Percentiles rank a stretch among this genome's conserved stretches.
These are phyloP conservation scores for Tortrix viridana DNA, from an alignment of 2,888 invertebrate genomes.

Conservation along the genomic window DNA sequence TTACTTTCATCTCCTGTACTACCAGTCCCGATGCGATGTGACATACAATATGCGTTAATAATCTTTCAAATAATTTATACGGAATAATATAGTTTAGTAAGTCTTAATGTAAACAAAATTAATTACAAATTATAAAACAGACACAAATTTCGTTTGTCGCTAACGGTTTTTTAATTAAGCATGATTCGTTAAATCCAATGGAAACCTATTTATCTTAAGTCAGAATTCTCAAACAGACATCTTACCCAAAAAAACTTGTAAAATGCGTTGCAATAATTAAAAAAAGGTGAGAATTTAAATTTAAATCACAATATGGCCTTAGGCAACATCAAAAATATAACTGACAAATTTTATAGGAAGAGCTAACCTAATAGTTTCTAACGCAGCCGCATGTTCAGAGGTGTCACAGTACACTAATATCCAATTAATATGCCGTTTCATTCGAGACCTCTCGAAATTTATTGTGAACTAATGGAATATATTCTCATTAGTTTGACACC, in stretches of 20 bases:
- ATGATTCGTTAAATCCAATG: slow-evolving; percentile 11
- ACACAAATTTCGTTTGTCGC: slow-evolving; percentile 21
- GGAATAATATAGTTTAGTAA: no score
- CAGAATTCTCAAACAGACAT: slow-evolving; percentile 11
- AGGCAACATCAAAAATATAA: slow-evolving; percentile 59
- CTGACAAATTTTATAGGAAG: slow-evolving; percentile 63
- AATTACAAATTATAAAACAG: slow-evolving; percentile 1
- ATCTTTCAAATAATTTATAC: no score
- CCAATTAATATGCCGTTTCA: slow-evolving; percentile 81
- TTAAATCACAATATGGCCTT: slow-evolving; percentile 53
- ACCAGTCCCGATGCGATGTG: no score
- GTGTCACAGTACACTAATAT: slow-evolving; percentile 77
- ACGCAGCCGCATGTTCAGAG: slow-evolving; percentile 54
- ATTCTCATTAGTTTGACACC: slow-evolving; percentile 82
- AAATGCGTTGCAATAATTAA: slow-evolving; percentile 17
- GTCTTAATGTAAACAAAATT: no score
- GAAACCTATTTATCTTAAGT: slow-evolving; percentile 15
- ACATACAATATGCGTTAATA: no score
- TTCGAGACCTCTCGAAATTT: slow-evolving; percentile 73
- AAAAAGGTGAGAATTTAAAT: slow-evolving; percentile 52
- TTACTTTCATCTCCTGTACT: no score
- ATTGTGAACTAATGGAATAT: slow-evolving; percentile 73
- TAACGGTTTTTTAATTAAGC: slow-evolving; percentile 24
- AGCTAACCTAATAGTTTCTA: slow-evolving; percentile 56
- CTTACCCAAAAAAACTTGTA: background rate